Conservation (phyloP, 1,140 invertebrate genomes). For the Microplitis mediator region DNA sequence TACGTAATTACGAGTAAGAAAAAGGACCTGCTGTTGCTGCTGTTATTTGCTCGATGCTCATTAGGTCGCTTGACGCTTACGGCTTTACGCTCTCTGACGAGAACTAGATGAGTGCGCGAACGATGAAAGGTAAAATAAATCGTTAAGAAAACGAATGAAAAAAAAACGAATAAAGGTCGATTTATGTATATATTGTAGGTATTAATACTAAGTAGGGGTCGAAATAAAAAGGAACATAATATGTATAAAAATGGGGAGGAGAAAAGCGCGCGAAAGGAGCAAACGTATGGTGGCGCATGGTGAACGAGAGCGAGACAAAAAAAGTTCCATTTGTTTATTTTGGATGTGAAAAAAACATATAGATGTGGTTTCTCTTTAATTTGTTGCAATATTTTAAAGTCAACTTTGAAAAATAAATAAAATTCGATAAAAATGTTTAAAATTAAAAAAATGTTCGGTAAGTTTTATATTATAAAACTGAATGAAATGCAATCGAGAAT, state of each 20-base stretch:
- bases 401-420: too few species aligned
- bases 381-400: too few species aligned
- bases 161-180: neutral
- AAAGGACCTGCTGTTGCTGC: neutral
- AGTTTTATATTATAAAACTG: too few species aligned
- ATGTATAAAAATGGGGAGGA: neutral
- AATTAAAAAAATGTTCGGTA: too few species aligned
- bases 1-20: conserved; percentile 16
- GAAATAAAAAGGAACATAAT: neutral
- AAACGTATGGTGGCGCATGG: neutral
- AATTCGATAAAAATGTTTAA: too few species aligned
- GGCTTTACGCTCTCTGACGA: conserved; percentile 11
- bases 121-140: neutral
- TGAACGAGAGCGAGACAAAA: too few species aligned
- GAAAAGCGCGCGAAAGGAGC: neutral
- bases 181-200: too few species aligned
- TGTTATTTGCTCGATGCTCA: neutral
- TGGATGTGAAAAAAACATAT: too few species aligned
- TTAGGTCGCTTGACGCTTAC: conserved; percentile 2
- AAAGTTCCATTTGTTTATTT: too few species aligned
- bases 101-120: neutral
- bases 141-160: neutral
- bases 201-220: neutral
- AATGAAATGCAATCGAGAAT: neutral
- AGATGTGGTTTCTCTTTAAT: too few species aligned